Percentiles rank a stretch among this genome's conserved stretches.
phyloP scores from a whole-genome alignment of 1,140 invertebrate species.

The Drosophila lacteicornis region DNA sequence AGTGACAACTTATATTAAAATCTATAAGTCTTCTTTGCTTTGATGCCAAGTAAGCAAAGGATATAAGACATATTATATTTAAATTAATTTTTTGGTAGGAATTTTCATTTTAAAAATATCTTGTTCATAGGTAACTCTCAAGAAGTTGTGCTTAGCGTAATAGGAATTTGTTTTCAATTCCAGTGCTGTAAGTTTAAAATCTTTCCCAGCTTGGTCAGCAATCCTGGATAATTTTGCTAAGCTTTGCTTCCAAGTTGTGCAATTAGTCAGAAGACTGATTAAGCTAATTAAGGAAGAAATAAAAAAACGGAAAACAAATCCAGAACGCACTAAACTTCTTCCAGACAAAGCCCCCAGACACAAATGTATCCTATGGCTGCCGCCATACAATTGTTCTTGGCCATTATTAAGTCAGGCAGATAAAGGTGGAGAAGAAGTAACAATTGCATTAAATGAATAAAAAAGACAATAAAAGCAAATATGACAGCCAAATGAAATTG shows the following conservation, averaged over 20 bases:
- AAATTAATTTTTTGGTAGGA: not conserved
- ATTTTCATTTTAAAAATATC: not conserved
- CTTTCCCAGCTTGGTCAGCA: not conserved
- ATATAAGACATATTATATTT: not conserved
- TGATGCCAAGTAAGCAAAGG: not conserved
- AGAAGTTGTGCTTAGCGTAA: not conserved
- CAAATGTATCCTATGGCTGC: slow-evolving; percentile 66
- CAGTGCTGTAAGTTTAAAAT: not conserved
- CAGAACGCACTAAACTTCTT: slow-evolving; percentile 50
- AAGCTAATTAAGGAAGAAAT: slow-evolving; percentile 60
- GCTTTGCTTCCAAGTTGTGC: slow-evolving; percentile 35
- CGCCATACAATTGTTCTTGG: slow-evolving; percentile 56
- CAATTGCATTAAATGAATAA: slow-evolving; percentile 79
- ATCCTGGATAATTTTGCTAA: slow-evolving; percentile 15
- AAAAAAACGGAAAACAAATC: slow-evolving; percentile 34
- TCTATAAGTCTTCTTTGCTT: slow-evolving; percentile 1
- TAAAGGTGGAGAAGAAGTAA: slow-evolving; percentile 36
- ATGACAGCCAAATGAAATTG: slow-evolving; percentile 76
- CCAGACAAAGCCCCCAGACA: slow-evolving; percentile 59
- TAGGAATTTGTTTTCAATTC: no score
- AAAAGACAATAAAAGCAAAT: slow-evolving; percentile 55
- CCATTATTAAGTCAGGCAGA: slow-evolving; percentile 70
- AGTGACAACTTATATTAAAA: not conserved
- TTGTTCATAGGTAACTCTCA: no score
- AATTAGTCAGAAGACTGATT: slow-evolving; percentile 73